Conservation (phyloP, 2,797 vertebrate species). For the Sebastes melanostomus region DNA sequence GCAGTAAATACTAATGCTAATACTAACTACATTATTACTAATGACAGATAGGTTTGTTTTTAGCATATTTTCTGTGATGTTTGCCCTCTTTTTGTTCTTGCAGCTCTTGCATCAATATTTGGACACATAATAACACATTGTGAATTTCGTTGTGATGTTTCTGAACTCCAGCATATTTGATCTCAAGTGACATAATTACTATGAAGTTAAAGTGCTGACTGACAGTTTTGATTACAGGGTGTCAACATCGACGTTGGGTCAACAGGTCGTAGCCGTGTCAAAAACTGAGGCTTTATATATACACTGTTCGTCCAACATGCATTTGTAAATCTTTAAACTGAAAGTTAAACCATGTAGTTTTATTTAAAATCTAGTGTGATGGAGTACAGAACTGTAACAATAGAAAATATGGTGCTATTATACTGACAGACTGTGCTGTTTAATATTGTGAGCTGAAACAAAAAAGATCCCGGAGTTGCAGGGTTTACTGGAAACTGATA, state of each 20-base stretch:
- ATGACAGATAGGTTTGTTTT: not conserved
- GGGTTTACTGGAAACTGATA: not conserved
- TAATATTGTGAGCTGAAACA: not conserved
- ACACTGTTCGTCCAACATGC: not conserved
- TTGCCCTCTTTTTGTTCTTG: not conserved
- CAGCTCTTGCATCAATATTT: not conserved
- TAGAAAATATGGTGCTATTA: not conserved
- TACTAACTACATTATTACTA: not conserved
- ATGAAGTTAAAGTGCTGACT: not conserved
- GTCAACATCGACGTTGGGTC: not conserved
- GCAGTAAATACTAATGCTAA: too few species aligned
- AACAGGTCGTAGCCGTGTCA: not conserved
- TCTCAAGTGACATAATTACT: not conserved
- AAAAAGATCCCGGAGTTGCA: not conserved
- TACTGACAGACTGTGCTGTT: not conserved
- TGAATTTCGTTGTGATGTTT: not conserved
- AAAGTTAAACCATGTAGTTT: not conserved
- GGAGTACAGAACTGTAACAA: too few species aligned
- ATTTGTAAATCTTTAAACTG: not conserved
- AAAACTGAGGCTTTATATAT: not conserved
- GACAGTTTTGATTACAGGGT: not conserved
- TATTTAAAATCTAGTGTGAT: not conserved
- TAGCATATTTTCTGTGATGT: not conserved
- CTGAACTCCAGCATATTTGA: not conserved
- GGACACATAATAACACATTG: not conserved